Conservation (phyloP, 2,797 vertebrate species). For the Pseudotriccus pelzelni region DNA sequence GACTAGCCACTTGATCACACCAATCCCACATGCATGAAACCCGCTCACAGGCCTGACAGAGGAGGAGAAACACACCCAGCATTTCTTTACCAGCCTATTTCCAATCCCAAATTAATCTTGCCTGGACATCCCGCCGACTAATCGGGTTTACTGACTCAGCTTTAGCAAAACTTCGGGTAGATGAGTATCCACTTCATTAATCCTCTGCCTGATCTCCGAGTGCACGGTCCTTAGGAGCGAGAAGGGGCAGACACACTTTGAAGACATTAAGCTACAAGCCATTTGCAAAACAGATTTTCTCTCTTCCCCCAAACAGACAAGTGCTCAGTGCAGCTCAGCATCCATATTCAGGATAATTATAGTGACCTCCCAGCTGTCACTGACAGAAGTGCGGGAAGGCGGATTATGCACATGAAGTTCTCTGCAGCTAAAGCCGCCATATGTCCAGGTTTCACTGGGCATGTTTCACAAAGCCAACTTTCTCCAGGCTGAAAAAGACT, state of each 20-base stretch:
- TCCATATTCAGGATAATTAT: conserved; percentile 30
- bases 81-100: neutral
- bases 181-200: neutral
- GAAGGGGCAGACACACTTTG: neutral
- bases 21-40: neutral
- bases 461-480: conserved; percentile 24
- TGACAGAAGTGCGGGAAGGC: neutral
- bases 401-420: conserved; percentile 17
- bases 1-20: neutral
- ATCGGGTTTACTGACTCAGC: neutral
- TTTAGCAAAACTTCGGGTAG: neutral
- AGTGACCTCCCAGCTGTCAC: conserved; percentile 49
- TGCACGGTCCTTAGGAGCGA: accelerated
- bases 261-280: neutral
- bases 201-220: neutral
- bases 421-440: conserved; percentile 33
- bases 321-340: neutral
- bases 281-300: conserved; percentile 6
- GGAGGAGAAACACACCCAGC: neutral
- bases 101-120: neutral
- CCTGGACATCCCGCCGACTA: neutral
- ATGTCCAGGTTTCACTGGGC: conserved; percentile 31
- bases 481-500: conserved; percentile 32
- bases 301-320: conserved; percentile 1
- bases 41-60: neutral